Evolutionary conservation across 2,113 vertebrate species (phyloP).

Genomic region (Osmerus eperlanus): DNA sequence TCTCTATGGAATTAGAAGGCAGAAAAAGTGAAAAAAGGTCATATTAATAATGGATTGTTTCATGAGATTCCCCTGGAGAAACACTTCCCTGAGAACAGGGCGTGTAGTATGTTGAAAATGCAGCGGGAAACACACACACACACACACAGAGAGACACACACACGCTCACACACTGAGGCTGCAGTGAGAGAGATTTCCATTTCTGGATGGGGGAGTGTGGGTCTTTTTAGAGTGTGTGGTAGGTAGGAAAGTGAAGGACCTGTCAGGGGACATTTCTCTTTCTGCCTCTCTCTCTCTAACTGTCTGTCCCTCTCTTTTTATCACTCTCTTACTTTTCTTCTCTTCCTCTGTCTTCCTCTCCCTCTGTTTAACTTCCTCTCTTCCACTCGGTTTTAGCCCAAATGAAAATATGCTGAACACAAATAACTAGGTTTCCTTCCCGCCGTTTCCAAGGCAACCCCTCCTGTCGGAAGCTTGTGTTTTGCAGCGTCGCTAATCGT

Average conservation of each 20-base stretch:
- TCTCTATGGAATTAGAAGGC: not conserved
- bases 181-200: constrained; percentile 48
- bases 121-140: not conserved
- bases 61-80: no score
- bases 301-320: not conserved
- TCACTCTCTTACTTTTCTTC: no score
- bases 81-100: no score
- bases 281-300: no score
- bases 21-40: not conserved
- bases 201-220: constrained; percentile 33
- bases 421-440: constrained; percentile 30
- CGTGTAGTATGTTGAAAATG: no score
- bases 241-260: constrained; percentile 1
- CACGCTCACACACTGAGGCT: not conserved
- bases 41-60: not conserved
- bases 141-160: not conserved
- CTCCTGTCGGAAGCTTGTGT: constrained; percentile 25
- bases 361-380: not conserved
- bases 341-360: not conserved
- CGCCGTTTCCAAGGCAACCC: constrained; percentile 43
- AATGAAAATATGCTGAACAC: constrained; percentile 29
- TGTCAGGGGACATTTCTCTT: not conserved
- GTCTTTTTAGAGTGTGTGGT: not conserved
- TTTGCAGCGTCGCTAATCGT: not conserved
- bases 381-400: constrained; percentile 15